Evolutionary conservation across 2,888 invertebrate genomes (phyloP).

Genomic region (Lasioglossum pauxillum): DNA sequence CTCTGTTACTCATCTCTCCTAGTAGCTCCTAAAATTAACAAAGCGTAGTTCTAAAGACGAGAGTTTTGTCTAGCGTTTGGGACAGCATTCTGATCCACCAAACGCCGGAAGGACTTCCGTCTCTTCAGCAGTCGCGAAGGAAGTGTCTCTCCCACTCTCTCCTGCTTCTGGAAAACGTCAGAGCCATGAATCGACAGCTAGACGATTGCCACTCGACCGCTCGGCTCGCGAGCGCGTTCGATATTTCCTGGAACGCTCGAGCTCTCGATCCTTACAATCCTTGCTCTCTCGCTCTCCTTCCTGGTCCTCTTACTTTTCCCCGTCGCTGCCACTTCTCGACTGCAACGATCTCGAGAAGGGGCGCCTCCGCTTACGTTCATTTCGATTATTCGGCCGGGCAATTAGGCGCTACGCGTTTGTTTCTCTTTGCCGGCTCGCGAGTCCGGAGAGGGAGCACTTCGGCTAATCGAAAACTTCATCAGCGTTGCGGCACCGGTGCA

Average conservation of each 20-base stretch:
- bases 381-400: conserved; percentile 8
- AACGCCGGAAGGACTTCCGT: not conserved
- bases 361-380: not conserved
- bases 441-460: not conserved
- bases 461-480: conserved; percentile 66
- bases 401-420: not conserved
- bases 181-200: not conserved
- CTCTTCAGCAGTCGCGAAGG: not conserved
- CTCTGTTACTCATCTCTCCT: no score
- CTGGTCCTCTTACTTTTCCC: conserved; percentile 11
- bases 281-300: not conserved
- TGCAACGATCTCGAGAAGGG: not conserved
- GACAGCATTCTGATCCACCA: not conserved
- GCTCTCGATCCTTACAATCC: not conserved
- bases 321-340: conserved; percentile 5
- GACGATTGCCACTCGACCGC: conserved; percentile 16
- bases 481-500: conserved; percentile 26
- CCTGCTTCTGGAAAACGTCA: not conserved
- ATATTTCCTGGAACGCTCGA: conserved; percentile 6
- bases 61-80: not conserved
- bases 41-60: not conserved
- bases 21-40: not conserved
- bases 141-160: not conserved
- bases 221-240: conserved; percentile 1
- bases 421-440: not conserved